These are phyloP conservation scores for Eristalinus aeneus DNA, from an alignment of 2,888 invertebrate genomes.

Conservation along the genomic window DNA sequence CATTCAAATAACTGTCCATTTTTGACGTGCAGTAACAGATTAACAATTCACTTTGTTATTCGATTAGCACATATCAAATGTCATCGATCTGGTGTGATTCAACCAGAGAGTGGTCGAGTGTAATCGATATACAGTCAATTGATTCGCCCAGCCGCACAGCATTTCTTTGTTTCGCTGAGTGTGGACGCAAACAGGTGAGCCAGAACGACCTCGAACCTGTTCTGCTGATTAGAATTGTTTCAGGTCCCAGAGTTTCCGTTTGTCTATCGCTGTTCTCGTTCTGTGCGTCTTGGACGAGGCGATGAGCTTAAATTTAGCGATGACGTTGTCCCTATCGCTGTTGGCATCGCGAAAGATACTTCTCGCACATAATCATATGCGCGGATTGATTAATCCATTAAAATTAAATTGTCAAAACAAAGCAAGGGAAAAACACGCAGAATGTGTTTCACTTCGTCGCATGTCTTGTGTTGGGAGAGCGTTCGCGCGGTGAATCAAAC, in stretches of 20 bases:
- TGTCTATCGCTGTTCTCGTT: not conserved
- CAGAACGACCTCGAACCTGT: not conserved
- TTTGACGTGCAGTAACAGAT: not conserved
- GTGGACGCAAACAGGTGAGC: not conserved
- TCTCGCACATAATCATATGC: slow-evolving; percentile 25
- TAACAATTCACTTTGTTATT: not conserved
- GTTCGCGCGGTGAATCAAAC: not conserved
- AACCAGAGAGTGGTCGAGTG: not conserved
- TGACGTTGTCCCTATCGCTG: slow-evolving; percentile 1
- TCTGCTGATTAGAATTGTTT: not conserved
- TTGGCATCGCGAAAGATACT: not conserved
- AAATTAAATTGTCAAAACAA: slow-evolving; percentile 59
- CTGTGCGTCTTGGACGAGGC: not conserved
- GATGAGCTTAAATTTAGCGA: slow-evolving; percentile 1
- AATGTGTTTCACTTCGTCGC: not conserved
- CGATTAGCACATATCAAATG: not conserved
- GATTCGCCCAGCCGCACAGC: not conserved
- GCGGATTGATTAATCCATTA: slow-evolving; percentile 43
- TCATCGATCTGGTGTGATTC: not conserved
- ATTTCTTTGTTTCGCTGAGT: not conserved
- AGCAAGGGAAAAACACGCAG: not conserved
- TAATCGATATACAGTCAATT: not conserved
- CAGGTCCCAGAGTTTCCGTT: not conserved
- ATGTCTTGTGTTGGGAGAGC: not conserved
- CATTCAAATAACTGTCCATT: not conserved